Evolutionary conservation across 2,888 invertebrate species (phyloP), one percentile per base, ranked within the genome.

Genomic region (Pantelozetes paolii): DNA sequence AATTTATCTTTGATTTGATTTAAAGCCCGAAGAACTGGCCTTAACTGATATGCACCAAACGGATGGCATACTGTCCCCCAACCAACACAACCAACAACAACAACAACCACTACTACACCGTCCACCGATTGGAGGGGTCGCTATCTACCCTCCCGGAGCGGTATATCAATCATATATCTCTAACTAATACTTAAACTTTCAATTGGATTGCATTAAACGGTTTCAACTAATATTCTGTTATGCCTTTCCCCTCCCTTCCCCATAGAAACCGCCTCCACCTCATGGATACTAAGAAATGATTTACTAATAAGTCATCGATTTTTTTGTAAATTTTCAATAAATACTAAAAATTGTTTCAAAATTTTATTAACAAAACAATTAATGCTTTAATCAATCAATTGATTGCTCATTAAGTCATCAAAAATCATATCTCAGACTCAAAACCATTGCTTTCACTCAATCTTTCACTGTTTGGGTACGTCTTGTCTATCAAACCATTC

Each of bases 81-180:
- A 75, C 48, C 76, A 77, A 74, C 48, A 48, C n/a, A n/a, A n/a
- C 6, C 74, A 59, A 40, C 75, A 67, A 42, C 76, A 72, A 48
- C 77, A 73, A 64, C 74, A 74, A 32, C 70, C 50, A 62, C 82
- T 89, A 89, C 82, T 87, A 87, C 76, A 83, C 74, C 83, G 83
- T 76, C 83, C 83, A 77, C 82, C 83, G 76, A 79, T 80, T 69
- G 84, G 84, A 77, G 84, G 84, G 77, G 84, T 84, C 77, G 82
- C 84, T 79, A 84, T 84, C 78, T 85, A 83, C 79, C 84, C 85
- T 77, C 81, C 82, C 71, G 83, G 83, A 74, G 80, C 81, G 78
- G 82, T 82, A 81, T 80, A 80, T 78, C 50, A 45, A 30, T 15
- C 30, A 15, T 64, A 18, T 28, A 30, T 26, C 30, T n/a, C 6